phyloP scores from a whole-genome alignment of 1,140 invertebrate species.

The Hycleus phaleratus region DNA sequence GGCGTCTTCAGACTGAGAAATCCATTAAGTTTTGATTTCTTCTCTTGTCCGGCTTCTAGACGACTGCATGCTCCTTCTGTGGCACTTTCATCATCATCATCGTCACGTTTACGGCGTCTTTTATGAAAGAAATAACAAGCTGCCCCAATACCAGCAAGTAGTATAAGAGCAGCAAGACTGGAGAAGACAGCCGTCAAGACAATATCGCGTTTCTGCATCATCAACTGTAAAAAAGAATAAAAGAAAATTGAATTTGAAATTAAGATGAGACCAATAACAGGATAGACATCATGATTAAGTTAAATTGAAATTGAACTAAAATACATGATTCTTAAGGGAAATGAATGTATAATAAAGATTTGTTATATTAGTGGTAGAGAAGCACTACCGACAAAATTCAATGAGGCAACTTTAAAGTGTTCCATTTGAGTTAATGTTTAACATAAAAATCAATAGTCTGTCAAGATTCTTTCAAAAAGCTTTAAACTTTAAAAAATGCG shows the following conservation, averaged over 20 bases:
- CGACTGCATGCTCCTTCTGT: conserved; percentile 20
- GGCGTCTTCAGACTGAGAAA: conserved; percentile 72
- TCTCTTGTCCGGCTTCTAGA: conserved; percentile 27
- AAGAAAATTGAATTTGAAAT: background rate
- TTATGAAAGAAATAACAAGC: conserved; percentile 42
- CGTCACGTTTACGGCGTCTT: conserved; percentile 37
- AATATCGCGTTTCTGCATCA: conserved; percentile 46
- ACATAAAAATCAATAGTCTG: no score
- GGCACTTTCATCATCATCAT: conserved; percentile 36
- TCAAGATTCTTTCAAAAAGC: no score
- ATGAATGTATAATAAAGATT: no score
- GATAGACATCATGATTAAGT: no score
- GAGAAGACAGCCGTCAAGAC: conserved; percentile 45
- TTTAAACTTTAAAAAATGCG: no score
- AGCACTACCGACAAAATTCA: no score
- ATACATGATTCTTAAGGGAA: no score
- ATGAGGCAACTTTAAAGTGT: no score
- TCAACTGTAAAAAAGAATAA: conserved; percentile 34
- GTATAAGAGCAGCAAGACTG: conserved; percentile 41
- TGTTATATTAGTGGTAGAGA: no score
- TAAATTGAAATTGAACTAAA: no score
- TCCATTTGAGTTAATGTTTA: no score
- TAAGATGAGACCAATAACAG: no score
- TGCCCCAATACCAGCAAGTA: conserved; percentile 41
- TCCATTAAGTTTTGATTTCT: conserved; percentile 50